Base-by-base conservation (phyloP, 2,797 vertebrate species). In the Salarias fasciatus region DNA sequence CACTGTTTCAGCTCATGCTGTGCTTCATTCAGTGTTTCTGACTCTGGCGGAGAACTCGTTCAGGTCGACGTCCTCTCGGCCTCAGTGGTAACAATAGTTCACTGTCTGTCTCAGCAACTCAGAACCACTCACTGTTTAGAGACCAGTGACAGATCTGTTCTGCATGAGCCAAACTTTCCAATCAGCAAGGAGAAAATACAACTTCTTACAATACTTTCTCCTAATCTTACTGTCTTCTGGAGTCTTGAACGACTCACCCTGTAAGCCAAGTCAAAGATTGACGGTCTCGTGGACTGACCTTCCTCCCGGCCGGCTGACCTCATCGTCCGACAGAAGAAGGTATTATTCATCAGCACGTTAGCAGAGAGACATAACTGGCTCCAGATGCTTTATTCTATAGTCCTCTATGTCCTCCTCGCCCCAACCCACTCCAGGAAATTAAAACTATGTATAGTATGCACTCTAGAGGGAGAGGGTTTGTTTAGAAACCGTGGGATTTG, bases 381-480 rank as follows among this genome's bases (percentile, higher is more conserved):
- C 87, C 88, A 90, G 87, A 90, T 90, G 86, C 71, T 80, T 83
- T 72, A 72, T 53, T 68, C 47, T 66, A 50, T 43, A 47, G 69
- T 46, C 56, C 29, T 50, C 50, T 68, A 59, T 64, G 53, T 72
- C 57, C 71, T 46, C 14, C n/a, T 56, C 24, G 65, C 59, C 67
- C 42, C 80, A 76, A 83, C 69, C 60, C 62, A 69, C 61, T 53
- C 53, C 69, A 83, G 84, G 83, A 90, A 86, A 90, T 88, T 78
- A 82, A 80, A 88, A 33, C 55, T 78, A 53, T 48, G 63, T 64
- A 69, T 63, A 71, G 64, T 46, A 72, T 76, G 44, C 18, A n/a
- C 54, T 72, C 68, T 41, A 24, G 28, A 30, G 72, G 33, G 58
- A 59, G 38, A 46, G 0, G 38, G 14, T 72, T 70, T 77, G 75